phyloP scores from a whole-genome alignment of 2,797 vertebrate species.

The Premnoplex brunnescens region DNA sequence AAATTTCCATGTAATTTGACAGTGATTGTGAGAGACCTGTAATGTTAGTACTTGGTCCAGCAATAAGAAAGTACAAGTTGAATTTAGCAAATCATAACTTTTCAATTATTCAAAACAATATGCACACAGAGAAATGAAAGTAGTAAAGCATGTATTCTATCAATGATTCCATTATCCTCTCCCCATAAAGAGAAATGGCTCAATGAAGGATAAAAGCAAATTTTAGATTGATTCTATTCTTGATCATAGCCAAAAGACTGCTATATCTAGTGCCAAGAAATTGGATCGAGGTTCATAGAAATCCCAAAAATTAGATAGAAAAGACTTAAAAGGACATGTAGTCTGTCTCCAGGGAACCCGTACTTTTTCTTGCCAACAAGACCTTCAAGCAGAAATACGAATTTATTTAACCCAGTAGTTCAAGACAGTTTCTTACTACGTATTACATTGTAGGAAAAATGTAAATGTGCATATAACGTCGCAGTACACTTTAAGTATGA shows the following conservation, averaged over 20 bases:
- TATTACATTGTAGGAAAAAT: background rate
- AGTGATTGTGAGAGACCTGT: background rate
- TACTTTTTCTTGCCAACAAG: constrained; percentile 10
- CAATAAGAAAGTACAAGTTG: constrained; percentile 1
- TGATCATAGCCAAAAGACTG: constrained; percentile 19
- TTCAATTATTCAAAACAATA: constrained; percentile 53
- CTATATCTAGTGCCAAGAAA: constrained; percentile 18
- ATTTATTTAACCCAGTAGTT: constrained; percentile 23
- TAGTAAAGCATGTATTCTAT: background rate
- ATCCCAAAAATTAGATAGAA: constrained; percentile 20
- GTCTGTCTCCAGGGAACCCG: background rate
- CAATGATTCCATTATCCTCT: constrained; percentile 36
- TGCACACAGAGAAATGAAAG: background rate
- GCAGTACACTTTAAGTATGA: background rate
- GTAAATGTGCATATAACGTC: background rate
- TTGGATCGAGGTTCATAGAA: constrained; percentile 12
- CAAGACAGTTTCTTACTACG: background rate
- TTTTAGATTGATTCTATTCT: constrained; percentile 34
- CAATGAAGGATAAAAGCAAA: constrained; percentile 41
- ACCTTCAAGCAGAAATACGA: constrained; percentile 28
- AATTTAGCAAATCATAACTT: constrained; percentile 23
- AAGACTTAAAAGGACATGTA: background rate
- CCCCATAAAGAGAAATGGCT: background rate
- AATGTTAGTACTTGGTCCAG: background rate
- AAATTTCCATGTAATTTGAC: background rate